Percentiles rank a stretch among this genome's conserved stretches.
Conservation (phyloP, 1,140 invertebrate genomes). For the Hyphantria cunea region DNA sequence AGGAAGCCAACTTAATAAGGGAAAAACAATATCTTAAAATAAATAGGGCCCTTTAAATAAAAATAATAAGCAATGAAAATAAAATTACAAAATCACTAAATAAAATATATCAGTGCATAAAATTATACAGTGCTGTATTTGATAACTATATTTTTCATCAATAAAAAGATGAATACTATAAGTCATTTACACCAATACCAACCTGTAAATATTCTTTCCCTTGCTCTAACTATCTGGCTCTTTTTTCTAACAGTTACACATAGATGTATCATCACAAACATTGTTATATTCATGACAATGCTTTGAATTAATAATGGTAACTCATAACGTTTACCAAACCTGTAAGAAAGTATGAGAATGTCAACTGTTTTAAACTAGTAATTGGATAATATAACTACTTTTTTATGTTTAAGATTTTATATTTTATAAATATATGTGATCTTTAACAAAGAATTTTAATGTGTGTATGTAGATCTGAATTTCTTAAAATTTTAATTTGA, state of each 20-base stretch:
- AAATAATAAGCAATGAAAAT: constrained; percentile 51
- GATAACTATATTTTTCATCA: not conserved
- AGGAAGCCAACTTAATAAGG: constrained; percentile 24
- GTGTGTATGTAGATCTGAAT: too few relatives aligned
- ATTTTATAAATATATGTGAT: too few relatives aligned
- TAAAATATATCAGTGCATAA: not conserved
- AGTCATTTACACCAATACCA: constrained; percentile 49
- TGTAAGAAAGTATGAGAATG: constrained; percentile 71
- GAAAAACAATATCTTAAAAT: constrained; percentile 14
- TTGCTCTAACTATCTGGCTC: constrained; percentile 89
- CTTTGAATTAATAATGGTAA: constrained; percentile 97
- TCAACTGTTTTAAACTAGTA: constrained; percentile 31
- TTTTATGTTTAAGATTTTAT: too few relatives aligned
- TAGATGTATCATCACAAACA: constrained; percentile 97
- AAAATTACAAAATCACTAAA: constrained; percentile 35
- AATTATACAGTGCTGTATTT: constrained; percentile 16
- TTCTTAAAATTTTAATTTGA: too few relatives aligned
- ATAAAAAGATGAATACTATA: constrained; percentile 6
- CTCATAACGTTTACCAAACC: constrained; percentile 99
- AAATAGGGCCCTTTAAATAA: too few relatives aligned
- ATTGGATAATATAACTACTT: too few relatives aligned
- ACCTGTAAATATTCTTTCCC: constrained; percentile 94
- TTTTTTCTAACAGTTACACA: constrained; percentile 94
- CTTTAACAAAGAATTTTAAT: too few relatives aligned
- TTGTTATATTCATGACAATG: constrained; percentile 97